Conservation (phyloP, 1,140 invertebrate species). For the Melanaphis sacchari region DNA sequence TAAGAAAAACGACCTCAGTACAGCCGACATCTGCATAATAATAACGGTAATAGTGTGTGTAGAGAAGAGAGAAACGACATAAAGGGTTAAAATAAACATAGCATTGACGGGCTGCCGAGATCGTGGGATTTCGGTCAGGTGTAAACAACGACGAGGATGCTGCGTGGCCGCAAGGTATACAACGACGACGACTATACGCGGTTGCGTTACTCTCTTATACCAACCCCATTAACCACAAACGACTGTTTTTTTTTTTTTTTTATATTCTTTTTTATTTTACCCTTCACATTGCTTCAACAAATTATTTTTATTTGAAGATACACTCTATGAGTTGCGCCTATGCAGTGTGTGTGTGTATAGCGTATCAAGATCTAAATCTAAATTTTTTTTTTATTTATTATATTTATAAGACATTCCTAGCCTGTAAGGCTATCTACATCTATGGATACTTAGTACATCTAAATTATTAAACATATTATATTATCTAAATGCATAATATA, state of each 20-base stretch:
- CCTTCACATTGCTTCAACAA: background rate
- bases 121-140: slow-evolving; percentile 42
- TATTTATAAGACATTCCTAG: too few relatives aligned
- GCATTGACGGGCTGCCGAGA: background rate
- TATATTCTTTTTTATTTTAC: background rate
- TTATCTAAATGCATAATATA: background rate
- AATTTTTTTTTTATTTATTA: background rate
- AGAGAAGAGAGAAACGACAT: slow-evolving; percentile 5
- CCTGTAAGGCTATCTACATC: too few relatives aligned
- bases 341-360: background rate
- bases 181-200: background rate
- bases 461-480: background rate
- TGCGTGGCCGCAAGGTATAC: background rate
- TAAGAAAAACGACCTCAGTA: background rate
- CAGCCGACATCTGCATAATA: slow-evolving; percentile 12
- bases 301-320: background rate
- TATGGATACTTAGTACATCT: too few relatives aligned
- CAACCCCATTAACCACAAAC: background rate
- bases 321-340: background rate
- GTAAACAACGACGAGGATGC: slow-evolving; percentile 3
- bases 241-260: background rate
- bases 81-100: slow-evolving; percentile 35
- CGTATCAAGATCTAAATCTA: background rate
- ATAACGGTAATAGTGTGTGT: background rate
- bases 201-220: background rate